Evolutionary conservation across 2,797 vertebrate genomes (phyloP).

Genomic region (Arctocebus calabarensis): DNA sequence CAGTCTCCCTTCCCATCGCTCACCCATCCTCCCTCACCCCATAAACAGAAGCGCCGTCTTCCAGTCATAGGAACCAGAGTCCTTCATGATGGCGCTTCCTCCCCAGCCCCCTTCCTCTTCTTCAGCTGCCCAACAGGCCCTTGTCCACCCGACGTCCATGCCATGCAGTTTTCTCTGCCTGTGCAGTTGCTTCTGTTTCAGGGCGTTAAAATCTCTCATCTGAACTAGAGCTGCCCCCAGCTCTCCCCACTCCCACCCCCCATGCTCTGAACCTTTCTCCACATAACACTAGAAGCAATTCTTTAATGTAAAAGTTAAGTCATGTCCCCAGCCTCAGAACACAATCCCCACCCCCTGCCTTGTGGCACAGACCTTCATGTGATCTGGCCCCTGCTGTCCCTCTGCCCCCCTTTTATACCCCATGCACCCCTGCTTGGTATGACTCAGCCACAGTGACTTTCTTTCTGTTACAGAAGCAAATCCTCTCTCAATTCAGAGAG

Average conservation of each 20-base stretch:
- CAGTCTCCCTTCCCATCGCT: background rate
- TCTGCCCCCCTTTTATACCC: background rate
- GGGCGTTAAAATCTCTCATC: background rate
- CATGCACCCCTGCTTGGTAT: background rate
- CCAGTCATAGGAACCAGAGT: background rate
- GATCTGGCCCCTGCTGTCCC: background rate
- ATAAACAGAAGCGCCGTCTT: background rate
- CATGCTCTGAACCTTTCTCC: background rate
- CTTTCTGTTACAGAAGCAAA: background rate
- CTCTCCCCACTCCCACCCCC: background rate
- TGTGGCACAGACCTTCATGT: background rate
- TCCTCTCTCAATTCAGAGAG: background rate
- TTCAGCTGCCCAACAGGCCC: background rate
- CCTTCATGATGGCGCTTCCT: background rate
- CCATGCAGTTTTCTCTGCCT: background rate
- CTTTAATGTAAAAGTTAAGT: constrained; percentile 5
- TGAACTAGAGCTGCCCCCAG: background rate
- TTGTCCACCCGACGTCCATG: background rate
- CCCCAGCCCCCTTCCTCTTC: background rate
- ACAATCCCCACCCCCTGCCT: background rate
- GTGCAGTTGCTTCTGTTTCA: background rate
- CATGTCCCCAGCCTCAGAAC: background rate
- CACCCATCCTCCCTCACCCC: background rate
- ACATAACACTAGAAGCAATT: background rate
- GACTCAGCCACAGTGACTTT: background rate